Base-by-base conservation (phyloP, 1,140 invertebrate genomes). In the Pseudoatta argentina region DNA sequence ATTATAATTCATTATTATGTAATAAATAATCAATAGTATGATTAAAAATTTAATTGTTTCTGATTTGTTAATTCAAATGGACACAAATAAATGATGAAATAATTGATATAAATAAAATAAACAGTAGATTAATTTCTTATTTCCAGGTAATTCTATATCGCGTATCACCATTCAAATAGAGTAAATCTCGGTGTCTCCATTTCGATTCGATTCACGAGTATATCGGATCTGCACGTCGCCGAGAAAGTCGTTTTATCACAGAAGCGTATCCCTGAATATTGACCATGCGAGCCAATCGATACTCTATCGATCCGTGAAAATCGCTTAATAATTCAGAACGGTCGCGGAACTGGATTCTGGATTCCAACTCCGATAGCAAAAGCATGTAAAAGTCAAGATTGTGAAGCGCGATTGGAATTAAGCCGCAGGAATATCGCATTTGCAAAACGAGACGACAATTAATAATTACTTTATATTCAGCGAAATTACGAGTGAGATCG, bases 191-290 rank as follows among this genome's bases (percentile, higher is more conserved):
- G 55, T 57, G 39, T 55, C 67, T 85, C 59, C 71, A 85, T 85
- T 85, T 73, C 79, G 67, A 87, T 83, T 87, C 86, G 61, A 72
- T 87, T 87, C 86, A 87, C 69, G 86, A 30, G 21, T 53, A 66
- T 86, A 86, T 81, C 76, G 67, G 77, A 55, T 83, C 77, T 44
- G 85, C 69, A 51, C 44, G 69, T 67, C 21, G 79, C 57, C 69
- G 71, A 77, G 86, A 71, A 87, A 87, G 86, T 86, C 51, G 71
- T 27, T 78, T 86, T 86, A 86, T 88, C 87, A 69, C 77, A 64
- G 66, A 72, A 21, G 51, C 72, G 53, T 63, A 88, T 61, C 27
- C 59, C 16, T 24, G 57, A 51, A 76, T 87, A 87, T 64, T 82
- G 69, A 83, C 63, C 63, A 64, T 16, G 61, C 69, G 79, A 85